Evolutionary conservation across 2,113 vertebrate species (phyloP).

Genomic region (Silurus asotus): DNA sequence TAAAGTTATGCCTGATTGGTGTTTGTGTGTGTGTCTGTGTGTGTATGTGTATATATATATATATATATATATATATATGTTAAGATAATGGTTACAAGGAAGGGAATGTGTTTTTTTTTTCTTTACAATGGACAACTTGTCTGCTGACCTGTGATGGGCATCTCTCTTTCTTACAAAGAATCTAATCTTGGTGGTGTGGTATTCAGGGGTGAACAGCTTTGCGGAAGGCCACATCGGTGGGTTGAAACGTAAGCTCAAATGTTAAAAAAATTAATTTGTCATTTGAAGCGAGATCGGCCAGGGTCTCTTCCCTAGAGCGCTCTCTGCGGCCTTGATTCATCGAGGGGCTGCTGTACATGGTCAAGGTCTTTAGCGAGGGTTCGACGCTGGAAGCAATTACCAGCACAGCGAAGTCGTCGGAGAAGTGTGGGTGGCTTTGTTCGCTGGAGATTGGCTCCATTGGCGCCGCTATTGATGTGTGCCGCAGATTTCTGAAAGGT

Average conservation of each 20-base stretch:
- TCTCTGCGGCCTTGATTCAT: constrained; percentile 35
- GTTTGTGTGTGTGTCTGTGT: too few relatives aligned
- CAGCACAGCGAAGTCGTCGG: constrained; percentile 18
- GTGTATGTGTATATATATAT: too few relatives aligned
- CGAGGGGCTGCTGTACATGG: constrained; percentile 16
- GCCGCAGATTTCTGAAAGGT: constrained; percentile 29
- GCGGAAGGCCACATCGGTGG: background rate
- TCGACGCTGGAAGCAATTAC: constrained; percentile 52
- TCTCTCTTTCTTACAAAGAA: constrained; percentile 31
- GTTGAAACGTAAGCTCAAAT: constrained; percentile 1
- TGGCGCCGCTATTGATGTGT: constrained; percentile 29
- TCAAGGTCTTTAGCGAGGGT: constrained; percentile 48
- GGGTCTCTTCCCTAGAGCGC: constrained; percentile 1
- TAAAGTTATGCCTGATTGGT: too few relatives aligned
- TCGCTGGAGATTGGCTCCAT: constrained; percentile 44
- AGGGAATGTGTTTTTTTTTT: background rate
- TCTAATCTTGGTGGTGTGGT: constrained; percentile 12
- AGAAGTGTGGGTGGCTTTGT: constrained; percentile 53
- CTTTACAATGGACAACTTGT: background rate
- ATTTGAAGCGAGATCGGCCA: constrained; percentile 18
- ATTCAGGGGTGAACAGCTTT: constrained; percentile 4
- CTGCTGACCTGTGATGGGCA: background rate
- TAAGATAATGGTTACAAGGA: background rate
- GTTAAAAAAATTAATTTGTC: constrained; percentile 43
- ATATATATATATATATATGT: too few relatives aligned